These are phyloP conservation scores for Cercocebus atys DNA, from an alignment of 2,113 vertebrate species.

Conservation along the genomic window DNA sequence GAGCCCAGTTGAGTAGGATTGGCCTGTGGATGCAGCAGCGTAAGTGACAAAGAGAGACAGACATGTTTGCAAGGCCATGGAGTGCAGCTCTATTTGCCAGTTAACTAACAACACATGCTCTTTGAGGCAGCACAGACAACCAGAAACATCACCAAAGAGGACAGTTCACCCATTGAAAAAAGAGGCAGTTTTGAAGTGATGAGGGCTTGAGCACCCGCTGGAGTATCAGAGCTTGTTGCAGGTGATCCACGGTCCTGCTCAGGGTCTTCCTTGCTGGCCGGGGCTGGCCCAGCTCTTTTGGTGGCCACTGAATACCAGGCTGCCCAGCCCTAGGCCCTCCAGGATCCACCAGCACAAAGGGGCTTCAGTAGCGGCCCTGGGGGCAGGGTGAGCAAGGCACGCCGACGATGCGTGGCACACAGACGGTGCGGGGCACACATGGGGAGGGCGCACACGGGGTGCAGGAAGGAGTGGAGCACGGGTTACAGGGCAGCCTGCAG, in stretches of 20 bases:
- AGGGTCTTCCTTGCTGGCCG: neutral
- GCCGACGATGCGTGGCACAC: neutral
- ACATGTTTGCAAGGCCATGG: neutral
- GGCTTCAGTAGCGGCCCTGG: slow-evolving; percentile 43
- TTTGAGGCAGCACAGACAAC: neutral
- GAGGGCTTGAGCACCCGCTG: neutral
- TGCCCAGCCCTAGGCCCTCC: neutral
- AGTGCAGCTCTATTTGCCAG: slow-evolving; percentile 51
- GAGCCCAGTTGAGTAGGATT: neutral
- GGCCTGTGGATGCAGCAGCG: neutral
- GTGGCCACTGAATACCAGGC: neutral
- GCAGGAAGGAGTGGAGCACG: slow-evolving; percentile 9
- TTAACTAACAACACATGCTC: neutral
- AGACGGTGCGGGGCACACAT: neutral
- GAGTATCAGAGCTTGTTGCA: fast-evolving
- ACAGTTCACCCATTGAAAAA: neutral
- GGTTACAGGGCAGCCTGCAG: slow-evolving; percentile 55
- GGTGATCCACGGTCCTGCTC: neutral
- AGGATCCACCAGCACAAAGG: neutral
- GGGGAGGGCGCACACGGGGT: neutral
- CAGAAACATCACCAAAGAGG: neutral
- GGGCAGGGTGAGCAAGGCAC: slow-evolving; percentile 48
- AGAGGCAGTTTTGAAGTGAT: neutral
- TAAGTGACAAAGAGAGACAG: neutral
- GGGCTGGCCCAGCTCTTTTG: neutral